Percentiles rank a stretch among this genome's conserved stretches.
phyloP scores from a whole-genome alignment of 2,888 invertebrate species.

The Nebria brevicollis region DNA sequence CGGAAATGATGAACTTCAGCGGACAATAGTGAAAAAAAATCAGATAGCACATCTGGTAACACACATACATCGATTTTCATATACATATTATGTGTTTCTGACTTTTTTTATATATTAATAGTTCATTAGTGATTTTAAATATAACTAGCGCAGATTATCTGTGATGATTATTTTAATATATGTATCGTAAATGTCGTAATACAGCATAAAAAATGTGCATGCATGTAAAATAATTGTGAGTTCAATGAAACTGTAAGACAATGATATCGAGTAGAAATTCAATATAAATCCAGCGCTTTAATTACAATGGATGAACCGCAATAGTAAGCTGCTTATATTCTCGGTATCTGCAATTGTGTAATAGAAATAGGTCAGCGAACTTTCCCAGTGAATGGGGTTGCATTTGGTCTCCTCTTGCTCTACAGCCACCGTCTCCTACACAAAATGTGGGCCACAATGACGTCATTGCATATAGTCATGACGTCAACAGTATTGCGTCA shows the following conservation, averaged over 20 bases:
- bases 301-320: background rate
- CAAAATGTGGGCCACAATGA: constrained; percentile 38
- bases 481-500: constrained; percentile 40
- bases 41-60: background rate
- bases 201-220: too few relatives aligned
- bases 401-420: background rate
- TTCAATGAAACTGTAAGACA: background rate
- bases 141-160: too few relatives aligned
- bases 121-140: background rate
- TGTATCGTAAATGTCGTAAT: too few relatives aligned
- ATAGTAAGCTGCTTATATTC: background rate
- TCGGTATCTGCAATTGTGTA: background rate
- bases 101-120: background rate
- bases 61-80: background rate
- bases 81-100: background rate
- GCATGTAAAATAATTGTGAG: too few relatives aligned
- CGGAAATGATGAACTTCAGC: constrained; percentile 21
- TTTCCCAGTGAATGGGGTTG: constrained; percentile 36
- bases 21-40: background rate
- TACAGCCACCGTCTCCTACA: background rate
- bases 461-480: constrained; percentile 34
- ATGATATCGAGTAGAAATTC: background rate
- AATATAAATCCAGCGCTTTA: background rate
- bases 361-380: constrained; percentile 41
- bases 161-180: too few relatives aligned